Base-by-base conservation (phyloP, 2,797 vertebrate species). In the Leptoclinus maculatus region DNA sequence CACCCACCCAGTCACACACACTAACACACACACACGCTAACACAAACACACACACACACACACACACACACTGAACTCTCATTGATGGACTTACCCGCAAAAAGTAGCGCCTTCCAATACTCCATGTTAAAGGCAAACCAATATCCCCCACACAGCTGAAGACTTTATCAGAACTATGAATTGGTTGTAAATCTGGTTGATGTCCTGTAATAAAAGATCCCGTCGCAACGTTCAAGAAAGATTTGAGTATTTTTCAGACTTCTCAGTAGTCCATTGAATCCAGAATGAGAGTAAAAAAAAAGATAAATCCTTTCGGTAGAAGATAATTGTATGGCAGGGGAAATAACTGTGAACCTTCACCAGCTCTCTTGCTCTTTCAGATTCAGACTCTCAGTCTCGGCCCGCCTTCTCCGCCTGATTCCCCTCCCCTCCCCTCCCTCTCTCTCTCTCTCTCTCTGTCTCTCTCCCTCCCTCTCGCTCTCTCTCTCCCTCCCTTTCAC, bases 81-180 rank as follows among this genome's bases (percentile, higher is more conserved):
- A 74, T 58, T 83, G 27, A 83, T 41, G 29, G 43, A 93, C 93
- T 93, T 67, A 93, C 93, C 88, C 12, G 93, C 47, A 45, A 85
- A 49, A 64, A 93, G 69, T 8, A 93, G 72, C 43, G 64, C 65
- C 66, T 82, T 89, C 34, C 57, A 64, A 16, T 63, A 21, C 53
- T 66, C 79, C 92, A 94, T 94, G 67, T 79, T 62, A 45, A 73
- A 72, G 19, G 49, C 17, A 53, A 49, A 53, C 13, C 13, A 17
- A 14, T 75, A n/a, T 16, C 39, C 7, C 54, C 49, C 71, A 67
- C 36, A 66, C 69, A 51, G 66, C 27, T 13, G 64, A 51, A 19
- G 53, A 49, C n/a, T 34, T 69, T 29, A 64, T 32, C 59, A 69
- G 5, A 51, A 16, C 39, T 54, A 3, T 39, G 10, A 69, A 45